Evolutionary conservation across 2,888 invertebrate genomes (phyloP).

Genomic region (Agrotis puta): DNA sequence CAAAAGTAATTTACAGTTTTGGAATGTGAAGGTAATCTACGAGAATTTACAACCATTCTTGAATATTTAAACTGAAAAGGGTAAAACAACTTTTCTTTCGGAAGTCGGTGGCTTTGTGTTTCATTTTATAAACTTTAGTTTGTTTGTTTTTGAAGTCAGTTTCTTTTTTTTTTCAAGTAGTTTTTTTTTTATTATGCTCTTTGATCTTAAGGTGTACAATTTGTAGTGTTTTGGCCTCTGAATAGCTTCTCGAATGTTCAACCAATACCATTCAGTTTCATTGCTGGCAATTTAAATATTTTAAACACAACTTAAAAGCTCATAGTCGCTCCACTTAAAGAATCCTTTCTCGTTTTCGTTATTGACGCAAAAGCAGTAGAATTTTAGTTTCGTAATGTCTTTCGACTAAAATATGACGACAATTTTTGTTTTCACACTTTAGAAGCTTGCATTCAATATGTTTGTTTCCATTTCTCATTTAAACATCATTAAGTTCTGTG

Average conservation of each 20-base stretch:
- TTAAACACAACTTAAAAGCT: constrained; percentile 10
- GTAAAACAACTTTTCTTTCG: too few relatives aligned
- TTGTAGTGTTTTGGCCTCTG: neutral
- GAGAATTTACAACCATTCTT: too few relatives aligned
- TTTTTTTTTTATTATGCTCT: neutral
- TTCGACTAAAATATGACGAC: constrained; percentile 30
- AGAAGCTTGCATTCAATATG: constrained; percentile 35
- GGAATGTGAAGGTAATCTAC: too few relatives aligned
- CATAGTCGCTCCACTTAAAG: neutral
- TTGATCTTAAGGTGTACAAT: neutral
- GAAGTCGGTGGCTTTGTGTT: too few relatives aligned
- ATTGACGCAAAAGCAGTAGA: constrained; percentile 11
- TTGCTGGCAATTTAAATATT: constrained; percentile 18
- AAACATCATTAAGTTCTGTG: constrained; percentile 14
- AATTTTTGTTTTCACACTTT: constrained; percentile 29
- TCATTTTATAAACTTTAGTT: too few relatives aligned
- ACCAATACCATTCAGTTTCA: constrained; percentile 14
- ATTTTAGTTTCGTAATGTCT: constrained; percentile 17
- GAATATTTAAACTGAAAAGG: too few relatives aligned
- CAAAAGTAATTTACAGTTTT: too few relatives aligned
- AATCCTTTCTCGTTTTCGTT: constrained; percentile 11
- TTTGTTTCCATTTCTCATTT: constrained; percentile 17
- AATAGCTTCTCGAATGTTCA: neutral
- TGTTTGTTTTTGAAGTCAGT: too few relatives aligned
- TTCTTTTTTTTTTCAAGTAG: too few relatives aligned